Conservation (phyloP, 2,888 invertebrate genomes). For the Amiota minor region DNA sequence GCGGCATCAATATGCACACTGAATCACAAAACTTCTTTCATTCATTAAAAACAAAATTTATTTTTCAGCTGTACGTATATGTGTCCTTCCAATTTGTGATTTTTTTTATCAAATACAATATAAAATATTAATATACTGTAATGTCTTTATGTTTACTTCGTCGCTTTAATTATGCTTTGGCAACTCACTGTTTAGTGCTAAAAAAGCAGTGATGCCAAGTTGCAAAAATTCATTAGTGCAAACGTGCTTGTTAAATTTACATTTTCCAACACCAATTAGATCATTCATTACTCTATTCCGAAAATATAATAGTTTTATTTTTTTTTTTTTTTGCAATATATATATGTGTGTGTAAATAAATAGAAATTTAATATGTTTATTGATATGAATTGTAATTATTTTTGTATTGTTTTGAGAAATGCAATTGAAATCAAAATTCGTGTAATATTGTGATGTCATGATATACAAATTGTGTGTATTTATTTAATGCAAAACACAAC, state of each 20-base stretch:
- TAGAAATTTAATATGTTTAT: neutral
- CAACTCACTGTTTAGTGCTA: no score
- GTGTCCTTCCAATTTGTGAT: neutral
- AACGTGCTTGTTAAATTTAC: neutral
- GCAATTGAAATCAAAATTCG: no score
- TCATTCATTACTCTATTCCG: conserved; percentile 27
- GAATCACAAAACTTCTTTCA: neutral
- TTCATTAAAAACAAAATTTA: neutral
- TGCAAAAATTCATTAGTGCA: neutral
- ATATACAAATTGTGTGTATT: neutral
- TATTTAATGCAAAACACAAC: neutral
- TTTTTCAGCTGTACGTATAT: neutral
- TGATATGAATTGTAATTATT: no score
- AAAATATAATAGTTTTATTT: conserved; percentile 13
- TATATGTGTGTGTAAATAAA: conserved; percentile 20
- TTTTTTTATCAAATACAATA: neutral
- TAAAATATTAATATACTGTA: neutral
- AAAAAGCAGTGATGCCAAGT: no score
- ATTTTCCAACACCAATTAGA: neutral
- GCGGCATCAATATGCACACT: neutral
- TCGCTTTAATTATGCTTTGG: neutral
- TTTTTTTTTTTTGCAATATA: no score
- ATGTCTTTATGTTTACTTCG: neutral
- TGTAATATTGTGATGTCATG: no score
- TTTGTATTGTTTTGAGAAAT: no score